These are phyloP conservation scores for Nebria salina DNA, from an alignment of 2,888 invertebrate species.

Conservation along the genomic window DNA sequence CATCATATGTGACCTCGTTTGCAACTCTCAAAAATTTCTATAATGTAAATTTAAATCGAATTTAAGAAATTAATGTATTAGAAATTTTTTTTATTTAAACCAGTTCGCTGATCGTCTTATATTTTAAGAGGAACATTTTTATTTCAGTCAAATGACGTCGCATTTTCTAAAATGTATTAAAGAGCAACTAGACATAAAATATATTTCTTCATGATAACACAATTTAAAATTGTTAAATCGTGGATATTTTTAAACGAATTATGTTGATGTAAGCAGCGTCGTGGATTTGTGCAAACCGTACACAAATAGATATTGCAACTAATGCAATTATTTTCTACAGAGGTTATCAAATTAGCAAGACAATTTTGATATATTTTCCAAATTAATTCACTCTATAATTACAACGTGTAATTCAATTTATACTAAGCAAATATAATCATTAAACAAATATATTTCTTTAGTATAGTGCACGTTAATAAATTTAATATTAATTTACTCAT, in stretches of 20 bases:
- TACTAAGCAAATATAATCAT: too few species aligned
- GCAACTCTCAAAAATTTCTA: neutral
- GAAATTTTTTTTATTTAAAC: too few species aligned
- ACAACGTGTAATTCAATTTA: neutral
- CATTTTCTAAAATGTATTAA: neutral
- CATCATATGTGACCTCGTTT: neutral
- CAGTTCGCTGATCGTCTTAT: too few species aligned
- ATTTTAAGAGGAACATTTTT: too few species aligned
- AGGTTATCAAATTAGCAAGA: neutral
- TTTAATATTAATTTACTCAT: too few species aligned
- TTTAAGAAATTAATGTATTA: too few species aligned
- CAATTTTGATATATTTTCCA: neutral
- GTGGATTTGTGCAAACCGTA: neutral
- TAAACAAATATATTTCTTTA: too few species aligned
- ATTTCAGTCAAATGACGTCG: too few species aligned
- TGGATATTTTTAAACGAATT: neutral
- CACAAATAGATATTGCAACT: neutral
- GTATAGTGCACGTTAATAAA: too few species aligned
- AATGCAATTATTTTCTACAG: neutral
- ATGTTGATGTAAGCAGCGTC: neutral
- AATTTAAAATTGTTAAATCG: neutral
- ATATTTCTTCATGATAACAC: neutral
- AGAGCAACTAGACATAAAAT: neutral
- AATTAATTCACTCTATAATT: neutral
- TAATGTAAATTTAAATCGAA: too few species aligned